Evolutionary conservation across 2,113 vertebrate genomes (phyloP).

Genomic region (Plecotus auritus): DNA sequence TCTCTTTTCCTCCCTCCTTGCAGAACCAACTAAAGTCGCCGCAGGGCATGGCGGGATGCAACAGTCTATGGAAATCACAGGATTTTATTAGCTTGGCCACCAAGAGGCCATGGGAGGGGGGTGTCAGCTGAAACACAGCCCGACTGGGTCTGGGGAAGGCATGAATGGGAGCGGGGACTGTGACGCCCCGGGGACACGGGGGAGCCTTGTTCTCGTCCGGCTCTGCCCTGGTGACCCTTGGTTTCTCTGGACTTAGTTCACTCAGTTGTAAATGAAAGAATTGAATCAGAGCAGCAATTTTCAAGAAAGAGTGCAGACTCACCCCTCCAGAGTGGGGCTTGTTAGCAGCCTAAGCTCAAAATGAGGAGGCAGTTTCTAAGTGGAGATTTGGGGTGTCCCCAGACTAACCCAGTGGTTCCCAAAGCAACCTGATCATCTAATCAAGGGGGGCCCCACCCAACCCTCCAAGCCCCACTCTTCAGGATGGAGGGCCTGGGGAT

Average conservation of each 20-base stretch:
- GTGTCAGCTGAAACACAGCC: not conserved
- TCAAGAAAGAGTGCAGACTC: not conserved
- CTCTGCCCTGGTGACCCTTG: not conserved
- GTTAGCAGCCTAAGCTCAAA: not conserved
- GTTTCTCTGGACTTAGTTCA: not conserved
- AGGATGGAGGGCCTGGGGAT: not conserved
- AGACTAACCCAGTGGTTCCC: not conserved
- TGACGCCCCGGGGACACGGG: fast-evolving
- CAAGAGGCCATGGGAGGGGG: no score
- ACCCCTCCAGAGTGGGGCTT: not conserved
- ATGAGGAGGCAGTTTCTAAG: not conserved
- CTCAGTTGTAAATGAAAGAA: not conserved
- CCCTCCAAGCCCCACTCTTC: not conserved
- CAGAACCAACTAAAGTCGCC: not conserved
- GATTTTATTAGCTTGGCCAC: not conserved
- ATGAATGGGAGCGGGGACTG: fast-evolving
- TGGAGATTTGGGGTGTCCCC: not conserved
- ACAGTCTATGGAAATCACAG: not conserved
- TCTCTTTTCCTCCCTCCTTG: not conserved
- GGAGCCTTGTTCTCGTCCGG: not conserved
- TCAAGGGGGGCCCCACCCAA: no score
- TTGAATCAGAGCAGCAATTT: not conserved
- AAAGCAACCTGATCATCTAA: no score
- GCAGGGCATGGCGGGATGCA: not conserved
- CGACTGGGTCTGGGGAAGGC: not conserved